These are phyloP conservation scores for Lepidurus apus DNA, from an alignment of 1,140 invertebrate species.

Conservation along the genomic window DNA sequence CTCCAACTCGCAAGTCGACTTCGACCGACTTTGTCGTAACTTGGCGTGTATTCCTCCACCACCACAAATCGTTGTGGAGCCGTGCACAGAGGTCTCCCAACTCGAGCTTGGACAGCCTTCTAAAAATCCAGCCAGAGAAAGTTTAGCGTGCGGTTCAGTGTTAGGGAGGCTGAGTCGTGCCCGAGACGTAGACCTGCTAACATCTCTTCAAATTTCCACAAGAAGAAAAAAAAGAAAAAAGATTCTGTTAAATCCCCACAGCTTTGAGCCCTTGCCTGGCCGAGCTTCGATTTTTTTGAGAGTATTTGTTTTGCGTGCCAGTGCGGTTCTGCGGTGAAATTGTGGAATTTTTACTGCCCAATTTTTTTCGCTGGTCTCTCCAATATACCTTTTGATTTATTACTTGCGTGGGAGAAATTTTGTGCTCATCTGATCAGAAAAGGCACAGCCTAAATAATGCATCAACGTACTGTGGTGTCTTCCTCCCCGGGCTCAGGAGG, in stretches of 20 bases:
- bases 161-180: conserved; percentile 16
- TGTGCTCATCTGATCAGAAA: background rate
- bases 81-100: background rate
- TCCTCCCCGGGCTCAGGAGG: conserved; percentile 25
- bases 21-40: background rate
- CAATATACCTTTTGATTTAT: background rate
- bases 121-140: conserved; percentile 7
- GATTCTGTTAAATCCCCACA: background rate
- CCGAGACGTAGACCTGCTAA: conserved; percentile 7
- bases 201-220: conserved; percentile 7
- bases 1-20: background rate
- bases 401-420: background rate
- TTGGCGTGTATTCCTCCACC: background rate
- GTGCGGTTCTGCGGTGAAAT: background rate
- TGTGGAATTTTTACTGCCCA: background rate
- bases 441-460: conserved; percentile 23
- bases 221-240: background rate
- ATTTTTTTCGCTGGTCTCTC: background rate
- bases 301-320: background rate
- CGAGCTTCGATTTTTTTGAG: conserved; percentile 5
- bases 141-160: conserved; percentile 4
- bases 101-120: background rate
- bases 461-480: conserved; percentile 31
- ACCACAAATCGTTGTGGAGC: background rate
- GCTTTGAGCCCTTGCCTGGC: background rate